Percentiles rank a stretch among this genome's conserved stretches.
Evolutionary conservation across 2,113 vertebrate genomes (phyloP).

Genomic region (Anarrhichthys ocellatus): DNA sequence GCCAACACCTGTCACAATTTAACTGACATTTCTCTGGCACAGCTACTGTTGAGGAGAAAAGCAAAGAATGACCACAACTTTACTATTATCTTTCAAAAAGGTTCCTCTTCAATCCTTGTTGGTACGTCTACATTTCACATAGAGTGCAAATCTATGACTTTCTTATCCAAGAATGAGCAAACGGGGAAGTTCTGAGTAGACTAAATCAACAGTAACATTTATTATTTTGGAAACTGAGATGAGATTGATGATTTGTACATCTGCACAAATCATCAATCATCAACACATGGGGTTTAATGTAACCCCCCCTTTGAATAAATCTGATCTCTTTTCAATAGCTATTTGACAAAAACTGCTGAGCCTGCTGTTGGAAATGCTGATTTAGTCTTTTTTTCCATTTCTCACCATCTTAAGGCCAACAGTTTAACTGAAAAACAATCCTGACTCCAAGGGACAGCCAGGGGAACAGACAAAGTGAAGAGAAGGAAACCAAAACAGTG

Average conservation of each 20-base stretch:
- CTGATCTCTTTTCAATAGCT: constrained; percentile 1
- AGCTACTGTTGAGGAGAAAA: neutral
- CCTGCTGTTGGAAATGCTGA: constrained; percentile 41
- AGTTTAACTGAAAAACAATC: constrained; percentile 38
- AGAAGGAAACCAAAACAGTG: constrained; percentile 34
- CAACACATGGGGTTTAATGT: neutral
- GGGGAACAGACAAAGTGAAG: constrained; percentile 21
- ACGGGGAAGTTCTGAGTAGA: neutral
- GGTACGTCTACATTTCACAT: neutral
- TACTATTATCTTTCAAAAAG: constrained; percentile 9
- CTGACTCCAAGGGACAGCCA: neutral
- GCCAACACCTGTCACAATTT: constrained; percentile 15
- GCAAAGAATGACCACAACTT: constrained; percentile 7
- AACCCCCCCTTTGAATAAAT: constrained; percentile 24
- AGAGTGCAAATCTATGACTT: neutral
- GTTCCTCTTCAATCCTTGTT: constrained; percentile 27
- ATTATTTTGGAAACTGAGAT: neutral
- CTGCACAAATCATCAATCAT: constrained; percentile 21
- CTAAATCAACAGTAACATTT: constrained; percentile 8
- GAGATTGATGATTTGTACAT: neutral
- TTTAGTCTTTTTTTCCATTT: constrained; percentile 29
- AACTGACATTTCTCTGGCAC: constrained; percentile 11
- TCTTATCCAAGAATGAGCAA: neutral
- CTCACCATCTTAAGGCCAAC: constrained; percentile 20
- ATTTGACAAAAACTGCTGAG: constrained; percentile 30